phyloP scores from a whole-genome alignment of 2,797 vertebrate genomes.

The Cygnus olor region DNA sequence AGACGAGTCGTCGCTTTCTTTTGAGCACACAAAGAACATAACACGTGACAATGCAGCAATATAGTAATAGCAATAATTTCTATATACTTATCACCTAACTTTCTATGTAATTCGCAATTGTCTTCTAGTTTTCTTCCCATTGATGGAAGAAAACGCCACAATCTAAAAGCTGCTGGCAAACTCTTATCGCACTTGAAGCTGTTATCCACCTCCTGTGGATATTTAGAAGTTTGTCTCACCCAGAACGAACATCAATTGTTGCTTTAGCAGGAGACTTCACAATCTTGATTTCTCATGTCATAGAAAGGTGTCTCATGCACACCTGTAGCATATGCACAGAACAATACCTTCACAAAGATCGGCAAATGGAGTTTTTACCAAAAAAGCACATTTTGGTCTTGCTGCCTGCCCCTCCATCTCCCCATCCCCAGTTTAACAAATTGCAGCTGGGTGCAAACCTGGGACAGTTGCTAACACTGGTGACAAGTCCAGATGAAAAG shows the following conservation, averaged over 20 bases:
- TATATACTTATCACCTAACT: background rate
- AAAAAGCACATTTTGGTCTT: background rate
- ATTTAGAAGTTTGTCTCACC: background rate
- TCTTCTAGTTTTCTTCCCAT: background rate
- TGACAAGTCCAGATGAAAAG: constrained; percentile 11
- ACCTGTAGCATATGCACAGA: background rate
- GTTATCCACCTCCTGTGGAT: background rate
- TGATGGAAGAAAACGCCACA: background rate
- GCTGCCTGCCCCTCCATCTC: background rate
- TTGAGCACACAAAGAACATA: background rate
- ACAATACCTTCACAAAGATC: background rate
- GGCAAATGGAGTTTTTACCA: background rate
- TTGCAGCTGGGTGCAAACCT: background rate
- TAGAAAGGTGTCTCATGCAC: background rate
- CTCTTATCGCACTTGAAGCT: too few species aligned
- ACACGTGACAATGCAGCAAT: background rate
- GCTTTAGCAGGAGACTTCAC: background rate
- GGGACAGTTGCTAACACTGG: background rate
- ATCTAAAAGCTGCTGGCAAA: background rate
- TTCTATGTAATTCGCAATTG: background rate
- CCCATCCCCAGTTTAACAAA: background rate
- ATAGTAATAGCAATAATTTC: background rate
- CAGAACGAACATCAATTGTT: background rate
- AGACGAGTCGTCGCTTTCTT: background rate
- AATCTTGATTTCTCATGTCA: background rate